A percentile compares a stretch with the other conserved stretches of the same genome.
Conservation (phyloP, 2,888 invertebrate genomes). For the Nomada hirtipes region DNA sequence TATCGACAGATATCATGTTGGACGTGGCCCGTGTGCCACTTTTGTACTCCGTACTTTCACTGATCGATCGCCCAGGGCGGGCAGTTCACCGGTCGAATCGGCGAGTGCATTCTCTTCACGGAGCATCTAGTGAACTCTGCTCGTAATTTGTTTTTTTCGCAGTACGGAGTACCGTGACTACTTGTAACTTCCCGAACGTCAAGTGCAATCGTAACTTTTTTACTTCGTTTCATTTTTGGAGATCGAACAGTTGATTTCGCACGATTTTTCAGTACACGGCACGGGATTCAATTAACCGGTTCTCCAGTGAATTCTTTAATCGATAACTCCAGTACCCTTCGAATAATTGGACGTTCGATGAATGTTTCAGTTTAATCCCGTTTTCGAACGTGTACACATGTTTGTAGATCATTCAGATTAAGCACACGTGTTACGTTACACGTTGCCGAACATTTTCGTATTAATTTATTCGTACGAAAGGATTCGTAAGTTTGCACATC, state of each 20-base stretch:
- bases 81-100: conserved; percentile 53
- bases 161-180: conserved; percentile 24
- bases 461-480: not conserved
- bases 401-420: not conserved
- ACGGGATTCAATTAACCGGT: not conserved
- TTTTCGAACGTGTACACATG: not conserved
- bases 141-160: conserved; percentile 47
- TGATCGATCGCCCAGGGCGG: conserved; percentile 64
- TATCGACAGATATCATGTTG: conserved; percentile 29
- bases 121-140: conserved; percentile 63
- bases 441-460: conserved; percentile 2
- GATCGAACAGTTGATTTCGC: conserved; percentile 24
- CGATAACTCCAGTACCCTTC: not conserved
- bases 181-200: not conserved
- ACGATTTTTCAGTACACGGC: conserved; percentile 24
- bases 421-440: not conserved
- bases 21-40: conserved; percentile 56
- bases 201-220: not conserved
- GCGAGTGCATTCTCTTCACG: conserved; percentile 58
- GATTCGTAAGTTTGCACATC: conserved; percentile 20
- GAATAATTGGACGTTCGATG: not conserved
- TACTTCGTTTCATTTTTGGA: not conserved
- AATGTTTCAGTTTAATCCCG: not conserved
- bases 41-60: conserved; percentile 64
- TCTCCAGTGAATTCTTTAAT: not conserved